Evolutionary conservation across 2,797 vertebrate species (phyloP).

Genomic region (Anguilla anguilla): DNA sequence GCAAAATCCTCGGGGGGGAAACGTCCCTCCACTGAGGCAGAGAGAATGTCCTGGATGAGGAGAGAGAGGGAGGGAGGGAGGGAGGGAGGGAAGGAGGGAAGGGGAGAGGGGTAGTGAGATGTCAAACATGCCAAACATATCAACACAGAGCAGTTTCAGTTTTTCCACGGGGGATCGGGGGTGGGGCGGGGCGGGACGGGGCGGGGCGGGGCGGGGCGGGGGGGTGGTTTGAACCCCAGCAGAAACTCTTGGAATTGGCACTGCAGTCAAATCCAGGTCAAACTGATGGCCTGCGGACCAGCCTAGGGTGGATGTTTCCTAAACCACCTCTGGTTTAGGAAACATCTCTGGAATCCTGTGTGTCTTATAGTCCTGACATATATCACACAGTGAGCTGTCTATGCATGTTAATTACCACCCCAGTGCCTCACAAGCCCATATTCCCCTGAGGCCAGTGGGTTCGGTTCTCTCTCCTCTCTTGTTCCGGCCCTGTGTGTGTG

Average conservation of each 20-base stretch:
- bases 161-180: too few species aligned
- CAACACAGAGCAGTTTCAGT: too few species aligned
- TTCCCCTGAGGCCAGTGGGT: not conserved
- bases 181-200: too few species aligned
- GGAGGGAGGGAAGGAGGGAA: too few species aligned
- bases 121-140: too few species aligned
- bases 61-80: too few species aligned
- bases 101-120: too few species aligned
- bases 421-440: not conserved
- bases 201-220: too few species aligned
- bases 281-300: not conserved
- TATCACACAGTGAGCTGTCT: not conserved
- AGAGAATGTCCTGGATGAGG: too few species aligned
- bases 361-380: not conserved
- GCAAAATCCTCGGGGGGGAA: not conserved
- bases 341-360: not conserved
- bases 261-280: not conserved
- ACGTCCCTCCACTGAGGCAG: not conserved
- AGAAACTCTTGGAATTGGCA: too few species aligned
- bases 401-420: not conserved
- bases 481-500: not conserved
- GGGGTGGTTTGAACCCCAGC: too few species aligned
- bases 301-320: not conserved
- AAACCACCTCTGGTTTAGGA: not conserved
- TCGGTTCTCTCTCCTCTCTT: not conserved